Percentiles rank a stretch among this genome's conserved stretches.
Evolutionary conservation across 2,888 invertebrate genomes (phyloP).

Genomic region (Acholoe squamosa): DNA sequence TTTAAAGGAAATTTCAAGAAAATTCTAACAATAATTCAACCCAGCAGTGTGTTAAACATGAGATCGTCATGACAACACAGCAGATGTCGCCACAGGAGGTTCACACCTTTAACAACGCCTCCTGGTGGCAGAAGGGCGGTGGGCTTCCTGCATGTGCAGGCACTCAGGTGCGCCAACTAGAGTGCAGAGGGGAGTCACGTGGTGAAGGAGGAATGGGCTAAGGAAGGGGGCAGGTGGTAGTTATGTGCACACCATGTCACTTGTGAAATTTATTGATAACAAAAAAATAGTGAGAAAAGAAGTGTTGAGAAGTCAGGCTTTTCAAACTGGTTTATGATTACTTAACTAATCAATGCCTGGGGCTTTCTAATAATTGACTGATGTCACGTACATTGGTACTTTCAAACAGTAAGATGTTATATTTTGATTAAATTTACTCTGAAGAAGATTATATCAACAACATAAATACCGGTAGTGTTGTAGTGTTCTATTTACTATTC

Average conservation of each 20-base stretch:
- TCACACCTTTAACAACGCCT: background rate
- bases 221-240: background rate
- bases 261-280: background rate
- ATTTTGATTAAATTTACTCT: no score
- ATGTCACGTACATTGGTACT: no score
- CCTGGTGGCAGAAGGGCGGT: constrained; percentile 7
- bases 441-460: no score
- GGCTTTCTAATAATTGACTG: no score
- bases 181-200: background rate
- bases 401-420: no score
- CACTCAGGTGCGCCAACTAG: constrained; percentile 29
- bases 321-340: no score
- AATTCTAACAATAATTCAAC: no score
- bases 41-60: background rate
- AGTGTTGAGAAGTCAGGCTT: no score
- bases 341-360: no score
- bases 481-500: no score
- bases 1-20: no score
- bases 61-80: background rate
- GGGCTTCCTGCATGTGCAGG: background rate
- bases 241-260: background rate
- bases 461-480: no score
- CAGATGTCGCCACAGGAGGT: constrained; percentile 47
- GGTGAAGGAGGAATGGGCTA: background rate
- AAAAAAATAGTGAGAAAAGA: background rate